A percentile compares a stretch with the other conserved stretches of the same genome.
phyloP scores from a whole-genome alignment of 2,113 vertebrate species.

The Oceanites oceanicus region DNA sequence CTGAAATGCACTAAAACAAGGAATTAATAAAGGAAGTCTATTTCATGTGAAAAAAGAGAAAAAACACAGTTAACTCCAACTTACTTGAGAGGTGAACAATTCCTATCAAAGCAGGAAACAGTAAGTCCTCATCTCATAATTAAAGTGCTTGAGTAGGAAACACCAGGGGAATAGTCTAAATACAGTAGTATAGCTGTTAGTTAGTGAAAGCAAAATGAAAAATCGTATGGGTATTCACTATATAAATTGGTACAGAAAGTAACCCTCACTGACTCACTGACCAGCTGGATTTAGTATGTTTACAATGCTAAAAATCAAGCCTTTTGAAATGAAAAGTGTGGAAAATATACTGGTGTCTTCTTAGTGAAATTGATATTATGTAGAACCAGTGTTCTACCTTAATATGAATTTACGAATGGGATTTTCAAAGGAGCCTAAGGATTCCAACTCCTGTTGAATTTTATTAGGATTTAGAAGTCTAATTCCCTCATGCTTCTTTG shows the following conservation, averaged over 20 bases:
- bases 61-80: background rate
- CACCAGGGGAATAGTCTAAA: background rate
- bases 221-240: background rate
- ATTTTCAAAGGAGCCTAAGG: background rate
- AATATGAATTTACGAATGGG: background rate
- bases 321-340: background rate
- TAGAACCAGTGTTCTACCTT: background rate
- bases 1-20: background rate
- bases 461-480: conserved; percentile 14
- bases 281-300: background rate
- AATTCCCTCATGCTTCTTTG: conserved; percentile 17
- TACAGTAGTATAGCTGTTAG: background rate
- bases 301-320: background rate
- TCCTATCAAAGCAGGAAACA: conserved; percentile 37
- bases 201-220: background rate
- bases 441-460: conserved; percentile 12
- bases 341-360: background rate
- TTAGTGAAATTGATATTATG: background rate
- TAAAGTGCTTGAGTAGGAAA: conserved; percentile 27
- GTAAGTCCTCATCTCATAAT: conserved; percentile 43
- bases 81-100: background rate
- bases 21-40: background rate
- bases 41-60: background rate
- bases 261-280: background rate
- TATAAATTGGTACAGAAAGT: background rate